These are phyloP conservation scores for Apogon talboti DNA, from an alignment of 2,797 vertebrate species.

Conservation along the genomic window DNA sequence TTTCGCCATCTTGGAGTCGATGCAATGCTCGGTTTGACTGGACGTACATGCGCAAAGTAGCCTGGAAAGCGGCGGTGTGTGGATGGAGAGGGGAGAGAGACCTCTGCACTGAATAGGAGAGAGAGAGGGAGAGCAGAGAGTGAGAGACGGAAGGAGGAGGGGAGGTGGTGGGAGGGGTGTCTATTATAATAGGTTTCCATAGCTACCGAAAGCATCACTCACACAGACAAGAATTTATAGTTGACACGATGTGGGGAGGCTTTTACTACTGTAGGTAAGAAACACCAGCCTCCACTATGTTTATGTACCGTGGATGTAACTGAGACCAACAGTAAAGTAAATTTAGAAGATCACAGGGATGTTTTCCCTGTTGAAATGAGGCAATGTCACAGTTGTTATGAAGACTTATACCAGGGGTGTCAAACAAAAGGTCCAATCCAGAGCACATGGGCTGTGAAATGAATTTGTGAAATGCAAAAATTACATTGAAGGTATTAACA, in stretches of 20 bases:
- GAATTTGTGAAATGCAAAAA: too few relatives aligned
- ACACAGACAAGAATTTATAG: constrained; percentile 71
- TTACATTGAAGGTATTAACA: too few relatives aligned
- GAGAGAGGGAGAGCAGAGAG: constrained; percentile 32
- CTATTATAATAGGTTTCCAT: constrained; percentile 81
- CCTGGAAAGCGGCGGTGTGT: constrained; percentile 70
- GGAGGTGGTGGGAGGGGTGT: constrained; percentile 5
- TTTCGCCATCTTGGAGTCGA: constrained; percentile 89
- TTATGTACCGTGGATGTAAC: background rate
- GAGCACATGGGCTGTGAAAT: too few relatives aligned
- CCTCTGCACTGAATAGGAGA: constrained; percentile 17
- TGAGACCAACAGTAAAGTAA: constrained; percentile 5
- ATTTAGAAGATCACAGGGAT: background rate
- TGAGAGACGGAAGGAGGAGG: constrained; percentile 2
- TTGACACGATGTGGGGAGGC: constrained; percentile 67
- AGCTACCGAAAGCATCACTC: constrained; percentile 82
- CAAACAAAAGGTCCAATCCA: too few relatives aligned
- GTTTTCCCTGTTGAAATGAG: background rate
- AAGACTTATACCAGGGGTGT: too few relatives aligned
- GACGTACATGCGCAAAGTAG: constrained; percentile 86
- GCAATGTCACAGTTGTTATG: background rate
- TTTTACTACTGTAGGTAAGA: constrained; percentile 62
- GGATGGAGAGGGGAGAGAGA: constrained; percentile 73
- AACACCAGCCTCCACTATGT: constrained; percentile 17
- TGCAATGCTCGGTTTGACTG: constrained; percentile 77